A percentile compares a stretch with the other conserved stretches of the same genome.
Evolutionary conservation across 2,888 invertebrate species (phyloP).

Genomic region (Eustalomyia histrio): DNA sequence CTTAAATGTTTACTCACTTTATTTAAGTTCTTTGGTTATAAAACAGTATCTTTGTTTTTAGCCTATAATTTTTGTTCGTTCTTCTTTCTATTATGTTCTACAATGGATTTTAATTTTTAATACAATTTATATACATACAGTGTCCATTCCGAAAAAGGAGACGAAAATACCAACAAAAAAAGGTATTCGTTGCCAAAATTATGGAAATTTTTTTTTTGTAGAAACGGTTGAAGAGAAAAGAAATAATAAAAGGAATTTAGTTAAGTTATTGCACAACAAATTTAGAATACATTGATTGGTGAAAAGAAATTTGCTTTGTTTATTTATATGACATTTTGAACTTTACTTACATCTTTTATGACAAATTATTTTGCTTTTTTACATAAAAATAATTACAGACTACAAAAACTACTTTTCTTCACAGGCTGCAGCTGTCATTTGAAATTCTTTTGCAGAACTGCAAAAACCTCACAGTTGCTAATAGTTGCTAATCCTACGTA

Average conservation of each 20-base stretch:
- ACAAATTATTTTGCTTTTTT: constrained; percentile 44
- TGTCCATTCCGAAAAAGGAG: constrained; percentile 11
- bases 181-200: constrained; percentile 30
- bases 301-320: constrained; percentile 30
- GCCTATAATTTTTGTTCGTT: constrained; percentile 6
- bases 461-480: constrained; percentile 30
- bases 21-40: constrained; percentile 51
- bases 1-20: constrained; percentile 14
- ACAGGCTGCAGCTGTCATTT: constrained; percentile 57
- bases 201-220: constrained; percentile 7
- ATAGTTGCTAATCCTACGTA: too few relatives aligned
- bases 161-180: constrained; percentile 4
- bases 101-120: constrained; percentile 11
- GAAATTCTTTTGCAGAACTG: constrained; percentile 30
- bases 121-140: neutral
- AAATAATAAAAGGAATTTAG: neutral
- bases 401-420: constrained; percentile 17
- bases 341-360: constrained; percentile 57
- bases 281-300: constrained; percentile 7
- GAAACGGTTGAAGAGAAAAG: neutral
- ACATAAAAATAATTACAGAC: constrained; percentile 46
- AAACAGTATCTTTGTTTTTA: constrained; percentile 20
- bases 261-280: constrained; percentile 45
- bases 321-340: constrained; percentile 15
- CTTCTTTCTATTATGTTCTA: constrained; percentile 11